A percentile compares a stretch with the other conserved stretches of the same genome.
Evolutionary conservation across 2,797 vertebrate genomes (phyloP).

Genomic region (Percopsis omiscomaycus): DNA sequence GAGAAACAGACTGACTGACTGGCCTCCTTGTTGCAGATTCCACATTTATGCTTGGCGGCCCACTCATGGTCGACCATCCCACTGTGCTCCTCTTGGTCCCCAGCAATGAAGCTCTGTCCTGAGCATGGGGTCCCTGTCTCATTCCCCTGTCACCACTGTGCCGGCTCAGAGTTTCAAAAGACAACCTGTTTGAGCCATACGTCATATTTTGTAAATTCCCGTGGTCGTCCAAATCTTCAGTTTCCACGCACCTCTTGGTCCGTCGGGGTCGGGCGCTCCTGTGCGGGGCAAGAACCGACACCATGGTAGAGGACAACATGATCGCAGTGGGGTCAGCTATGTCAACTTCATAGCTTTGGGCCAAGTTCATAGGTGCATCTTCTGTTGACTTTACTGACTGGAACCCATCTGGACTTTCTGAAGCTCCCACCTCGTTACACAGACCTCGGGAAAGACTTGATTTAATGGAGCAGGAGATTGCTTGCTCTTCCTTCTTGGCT

Average conservation of each 20-base stretch:
- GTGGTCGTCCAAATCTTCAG: slow-evolving; percentile 38
- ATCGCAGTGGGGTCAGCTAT: slow-evolving; percentile 6
- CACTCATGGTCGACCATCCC: slow-evolving; percentile 66
- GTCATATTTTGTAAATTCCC: slow-evolving; percentile 43
- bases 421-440: slow-evolving; percentile 11
- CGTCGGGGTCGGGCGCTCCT: slow-evolving; percentile 66
- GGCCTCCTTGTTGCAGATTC: slow-evolving; percentile 50
- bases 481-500: slow-evolving; percentile 28
- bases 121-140: slow-evolving; percentile 27
- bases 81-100: slow-evolving; percentile 49
- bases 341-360: slow-evolving; percentile 15
- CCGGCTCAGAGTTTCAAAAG: slow-evolving; percentile 37
- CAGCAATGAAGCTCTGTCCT: slow-evolving; percentile 40
- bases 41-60: slow-evolving; percentile 39
- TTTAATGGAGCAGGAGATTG: slow-evolving; percentile 11
- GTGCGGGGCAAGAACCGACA: slow-evolving; percentile 74
- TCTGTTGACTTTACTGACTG: slow-evolving; percentile 21
- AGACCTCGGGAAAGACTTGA: slow-evolving; percentile 14
- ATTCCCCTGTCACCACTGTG: slow-evolving; percentile 32
- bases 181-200: slow-evolving; percentile 15
- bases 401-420: slow-evolving; percentile 12
- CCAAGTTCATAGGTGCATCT: slow-evolving; percentile 11
- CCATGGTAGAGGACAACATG: slow-evolving; percentile 79
- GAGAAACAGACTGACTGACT: slow-evolving; percentile 50
- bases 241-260: slow-evolving; percentile 57